Base-by-base conservation (phyloP, 2,888 invertebrate species). In the Dastarcus helophoroides region DNA sequence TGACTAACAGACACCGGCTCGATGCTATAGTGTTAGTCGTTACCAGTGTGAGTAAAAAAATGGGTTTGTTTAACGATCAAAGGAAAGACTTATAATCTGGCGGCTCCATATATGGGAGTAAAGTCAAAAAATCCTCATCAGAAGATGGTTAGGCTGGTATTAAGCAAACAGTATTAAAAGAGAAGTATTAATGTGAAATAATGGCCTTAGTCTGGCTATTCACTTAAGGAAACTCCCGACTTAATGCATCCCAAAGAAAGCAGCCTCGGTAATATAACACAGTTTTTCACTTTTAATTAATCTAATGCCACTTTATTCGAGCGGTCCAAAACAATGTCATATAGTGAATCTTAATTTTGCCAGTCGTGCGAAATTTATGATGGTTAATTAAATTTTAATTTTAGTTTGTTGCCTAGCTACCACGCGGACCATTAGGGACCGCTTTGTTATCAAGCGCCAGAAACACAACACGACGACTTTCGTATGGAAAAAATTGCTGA, bases 231-330 rank as follows among this genome's bases (percentile, higher is more conserved):
- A 48, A 42, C 43, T 38, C 43, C 43, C 41, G 39, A 42, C 44
- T 47, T 48, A 50, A 51, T 50, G 48, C 43, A 43, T 46, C 43
- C 37, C 32, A 37, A 34, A 40, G 35, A 48, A 50, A 46, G 44
- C 40, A 50, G 42, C 46, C n/a, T 43, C 37, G 36, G 47, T 51
- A 54, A 56, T 53, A 51, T 49, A 56, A 58, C 57, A 58, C 54
- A 58, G 51, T 58, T 57, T 56, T 54, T 58, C 56, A 57, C 58
- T 59, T 58, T 58, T 59, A 60, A 60, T 60, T 60, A 59, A 58
- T 59, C 57, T 53, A 50, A 56, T 54, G 52, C 52, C 54, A 54
- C 56, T 58, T 58, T 57, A 58, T 55, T 56, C 53, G 48, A 54
- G 26, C 51, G 51, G 53, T 51, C 52, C 53, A 49, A 51, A 56